A percentile compares a stretch with the other conserved stretches of the same genome.
Evolutionary conservation across 2,113 vertebrate species (phyloP).

Genomic region (Hippocampus abdominalis): DNA sequence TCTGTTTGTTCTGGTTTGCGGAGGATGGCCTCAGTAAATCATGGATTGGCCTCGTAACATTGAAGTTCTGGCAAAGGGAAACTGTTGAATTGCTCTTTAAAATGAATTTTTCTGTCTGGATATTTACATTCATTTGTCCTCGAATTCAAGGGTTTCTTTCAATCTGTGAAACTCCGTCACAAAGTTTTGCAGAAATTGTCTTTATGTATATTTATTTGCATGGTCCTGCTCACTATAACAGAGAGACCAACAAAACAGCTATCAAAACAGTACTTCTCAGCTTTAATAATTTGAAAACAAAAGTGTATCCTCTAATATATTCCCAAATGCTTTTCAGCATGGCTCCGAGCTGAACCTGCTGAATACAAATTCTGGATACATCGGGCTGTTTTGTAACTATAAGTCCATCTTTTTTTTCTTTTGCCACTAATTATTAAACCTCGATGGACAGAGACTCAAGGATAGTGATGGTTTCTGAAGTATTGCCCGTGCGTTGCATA

Average conservation of each 20-base stretch:
- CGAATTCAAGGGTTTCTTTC: background rate
- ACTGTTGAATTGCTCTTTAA: background rate
- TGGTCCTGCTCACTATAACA: background rate
- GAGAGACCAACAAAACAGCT: background rate
- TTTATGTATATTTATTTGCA: background rate
- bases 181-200: background rate
- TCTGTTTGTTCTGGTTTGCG: too few species aligned
- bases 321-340: background rate
- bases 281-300: background rate
- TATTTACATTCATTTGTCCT: background rate
- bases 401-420: constrained; percentile 2
- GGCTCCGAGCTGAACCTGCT: background rate
- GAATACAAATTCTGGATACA: background rate
- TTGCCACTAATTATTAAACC: constrained; percentile 12
- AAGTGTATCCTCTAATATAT: background rate
- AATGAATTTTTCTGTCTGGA: background rate
- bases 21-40: background rate
- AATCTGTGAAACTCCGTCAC: background rate
- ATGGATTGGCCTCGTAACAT: background rate
- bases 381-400: background rate
- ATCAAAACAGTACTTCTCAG: background rate
- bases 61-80: background rate
- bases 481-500: constrained; percentile 45
- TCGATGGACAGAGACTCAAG: constrained; percentile 21
- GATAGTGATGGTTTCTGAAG: constrained; percentile 38